phyloP scores from a whole-genome alignment of 2,888 invertebrate species.

The Eilema sororculum region DNA sequence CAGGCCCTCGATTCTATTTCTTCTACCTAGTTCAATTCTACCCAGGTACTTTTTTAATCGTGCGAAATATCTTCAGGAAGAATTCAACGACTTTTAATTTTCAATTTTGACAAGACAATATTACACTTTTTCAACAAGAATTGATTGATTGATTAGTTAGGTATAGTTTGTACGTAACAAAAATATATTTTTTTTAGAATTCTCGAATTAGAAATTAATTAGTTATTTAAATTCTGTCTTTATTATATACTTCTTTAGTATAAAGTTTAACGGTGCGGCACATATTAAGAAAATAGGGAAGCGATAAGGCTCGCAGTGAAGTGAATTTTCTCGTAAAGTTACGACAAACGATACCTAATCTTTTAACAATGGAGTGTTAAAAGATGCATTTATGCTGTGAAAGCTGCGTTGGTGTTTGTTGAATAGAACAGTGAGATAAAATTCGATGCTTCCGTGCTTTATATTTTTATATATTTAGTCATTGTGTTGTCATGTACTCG shows the following conservation, averaged over 20 bases:
- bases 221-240: too few species aligned
- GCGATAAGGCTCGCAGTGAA: slow-evolving; percentile 5
- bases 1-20: too few species aligned
- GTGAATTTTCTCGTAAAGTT: slow-evolving; percentile 25
- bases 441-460: slow-evolving; percentile 40
- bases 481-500: background rate
- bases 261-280: background rate
- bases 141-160: too few species aligned
- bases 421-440: slow-evolving; percentile 42
- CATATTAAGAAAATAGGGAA: slow-evolving; percentile 16
- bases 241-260: background rate
- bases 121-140: too few species aligned
- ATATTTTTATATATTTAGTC: background rate
- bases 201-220: too few species aligned
- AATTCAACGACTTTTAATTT: too few species aligned
- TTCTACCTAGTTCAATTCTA: too few species aligned
- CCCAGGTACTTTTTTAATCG: too few species aligned
- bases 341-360: slow-evolving; percentile 22
- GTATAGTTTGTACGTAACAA: too few species aligned
- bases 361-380: slow-evolving; percentile 41
- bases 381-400: slow-evolving; percentile 39
- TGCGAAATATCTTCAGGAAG: too few species aligned
- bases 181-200: too few species aligned
- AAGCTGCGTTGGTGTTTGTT: slow-evolving; percentile 25
- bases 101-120: too few species aligned